Conservation (phyloP, 2,888 invertebrate genomes). For the Euclidia mi region DNA sequence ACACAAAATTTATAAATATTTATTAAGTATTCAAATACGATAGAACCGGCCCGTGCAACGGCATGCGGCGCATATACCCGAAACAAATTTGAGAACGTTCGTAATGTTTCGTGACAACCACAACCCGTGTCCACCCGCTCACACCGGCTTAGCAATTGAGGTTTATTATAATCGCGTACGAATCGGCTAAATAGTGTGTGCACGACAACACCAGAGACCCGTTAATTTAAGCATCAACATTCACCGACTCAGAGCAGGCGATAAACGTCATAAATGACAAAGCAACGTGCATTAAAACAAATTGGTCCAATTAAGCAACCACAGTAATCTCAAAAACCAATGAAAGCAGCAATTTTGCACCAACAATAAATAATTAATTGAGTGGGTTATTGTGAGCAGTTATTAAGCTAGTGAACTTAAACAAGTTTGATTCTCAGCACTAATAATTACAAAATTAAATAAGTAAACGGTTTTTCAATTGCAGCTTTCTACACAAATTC, state of each 20-base stretch:
- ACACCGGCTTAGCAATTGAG: constrained; percentile 73
- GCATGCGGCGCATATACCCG: constrained; percentile 50
- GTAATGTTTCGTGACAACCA: constrained; percentile 73
- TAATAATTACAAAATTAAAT: no score
- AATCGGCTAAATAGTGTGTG: constrained; percentile 78
- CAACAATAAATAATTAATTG: constrained; percentile 30
- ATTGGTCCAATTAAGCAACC: constrained; percentile 51
- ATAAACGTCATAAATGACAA: constrained; percentile 49
- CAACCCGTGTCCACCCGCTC: constrained; percentile 75
- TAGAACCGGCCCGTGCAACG: constrained; percentile 23
- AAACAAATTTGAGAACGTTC: constrained; percentile 65
- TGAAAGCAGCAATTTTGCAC: constrained; percentile 49
- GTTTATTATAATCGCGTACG: constrained; percentile 76
- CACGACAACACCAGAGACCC: constrained; percentile 78
- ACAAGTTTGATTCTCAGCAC: no score
- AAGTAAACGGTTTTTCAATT: no score
- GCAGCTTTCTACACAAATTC: neutral
- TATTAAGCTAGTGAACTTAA: no score
- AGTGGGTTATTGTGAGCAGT: neutral
- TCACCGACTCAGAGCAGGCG: constrained; percentile 49
- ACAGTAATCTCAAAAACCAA: constrained; percentile 59
- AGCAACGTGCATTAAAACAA: constrained; percentile 37
- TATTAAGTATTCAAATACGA: constrained; percentile 15
- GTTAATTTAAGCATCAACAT: constrained; percentile 67
- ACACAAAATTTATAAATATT: no score